Evolutionary conservation across 2,888 invertebrate genomes (phyloP), one percentile per base, ranked within the genome.

Genomic region (Trissoscelio sp.): DNA sequence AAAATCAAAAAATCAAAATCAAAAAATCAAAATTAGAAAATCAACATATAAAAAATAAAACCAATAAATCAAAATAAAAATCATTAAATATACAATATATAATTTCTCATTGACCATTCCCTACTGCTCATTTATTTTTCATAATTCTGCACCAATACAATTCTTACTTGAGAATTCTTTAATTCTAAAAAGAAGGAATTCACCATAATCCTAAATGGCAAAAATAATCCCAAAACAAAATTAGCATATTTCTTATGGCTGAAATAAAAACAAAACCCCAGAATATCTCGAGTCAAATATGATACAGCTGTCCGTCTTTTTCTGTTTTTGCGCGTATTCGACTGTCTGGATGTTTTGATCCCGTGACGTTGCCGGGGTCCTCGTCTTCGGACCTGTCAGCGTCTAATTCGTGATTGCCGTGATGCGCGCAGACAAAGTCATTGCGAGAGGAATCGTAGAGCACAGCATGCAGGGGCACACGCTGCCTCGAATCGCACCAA

Each of bases 331-430:
- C 39, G 58, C 60, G 46, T 67, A 16, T 60, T 37, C 72, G 75
- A 66, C 31, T 72, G 73, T 80, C 79, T 69, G 64, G 73, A 64
- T 80, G 82, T 82, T 82, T 77, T 82, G 82, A 82, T 79, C 69
- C 67, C 72, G 74, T 79, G 83, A 79, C 81, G 72, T 79, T 83
- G 75, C 69, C 75, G 72, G 75, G 79, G 78, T 81, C 66, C 75
- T 82, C 82, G 42, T 72, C 74, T 60, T 58, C 14, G 64, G 79
- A 79, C 60, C 79, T 77, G 79, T 81, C 83, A 80, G 70, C 81
- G 72, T 82, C 81, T 79, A 82, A 84, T 82, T 82, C 81, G 83
- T 84, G 83, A 83, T 84, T 79, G 74, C 79, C 83, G 67, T 83
- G 79, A 69, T 80, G 82, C 81, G 64, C 79, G 64, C 73, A 77